phyloP scores from a whole-genome alignment of 2,888 invertebrate species.

The Mantis religiosa region DNA sequence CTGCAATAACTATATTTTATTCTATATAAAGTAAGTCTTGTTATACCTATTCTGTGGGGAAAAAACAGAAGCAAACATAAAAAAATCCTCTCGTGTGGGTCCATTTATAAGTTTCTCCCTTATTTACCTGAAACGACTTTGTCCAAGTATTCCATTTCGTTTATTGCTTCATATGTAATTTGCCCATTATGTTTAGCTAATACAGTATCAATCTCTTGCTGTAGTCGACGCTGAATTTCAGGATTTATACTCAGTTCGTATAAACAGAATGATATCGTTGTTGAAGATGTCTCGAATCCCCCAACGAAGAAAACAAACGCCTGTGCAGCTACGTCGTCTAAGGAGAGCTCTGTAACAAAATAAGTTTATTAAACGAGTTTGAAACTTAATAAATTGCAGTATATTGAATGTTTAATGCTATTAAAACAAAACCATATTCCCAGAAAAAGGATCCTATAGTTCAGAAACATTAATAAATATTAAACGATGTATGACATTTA shows the following conservation, averaged over 20 bases:
- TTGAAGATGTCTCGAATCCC: conserved; percentile 61
- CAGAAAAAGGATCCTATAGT: conserved; percentile 31
- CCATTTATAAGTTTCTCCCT: too few species aligned
- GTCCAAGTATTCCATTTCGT: conserved; percentile 54
- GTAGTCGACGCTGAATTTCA: conserved; percentile 48
- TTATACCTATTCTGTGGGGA: too few species aligned
- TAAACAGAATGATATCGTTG: conserved; percentile 54
- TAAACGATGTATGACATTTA: too few species aligned
- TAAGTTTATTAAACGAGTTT: too few species aligned
- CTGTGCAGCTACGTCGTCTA: conserved; percentile 44
- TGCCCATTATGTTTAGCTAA: conserved; percentile 45
- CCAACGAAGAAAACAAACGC: conserved; percentile 57
- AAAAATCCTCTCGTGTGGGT: too few species aligned
- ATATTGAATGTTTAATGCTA: too few species aligned
- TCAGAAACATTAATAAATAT: too few species aligned
- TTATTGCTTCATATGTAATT: conserved; percentile 53
- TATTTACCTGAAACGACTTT: conserved; percentile 51
- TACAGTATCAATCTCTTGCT: conserved; percentile 48
- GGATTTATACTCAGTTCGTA: conserved; percentile 53
- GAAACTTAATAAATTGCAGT: too few species aligned
- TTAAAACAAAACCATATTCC: too few species aligned
- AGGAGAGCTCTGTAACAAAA: not conserved
- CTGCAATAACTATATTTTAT: too few species aligned
- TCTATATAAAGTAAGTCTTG: too few species aligned
- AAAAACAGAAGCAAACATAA: too few species aligned